Evolutionary conservation across 2,888 invertebrate species (phyloP), one percentile per base, ranked within the genome.

Genomic region (Gerris lacustris): DNA sequence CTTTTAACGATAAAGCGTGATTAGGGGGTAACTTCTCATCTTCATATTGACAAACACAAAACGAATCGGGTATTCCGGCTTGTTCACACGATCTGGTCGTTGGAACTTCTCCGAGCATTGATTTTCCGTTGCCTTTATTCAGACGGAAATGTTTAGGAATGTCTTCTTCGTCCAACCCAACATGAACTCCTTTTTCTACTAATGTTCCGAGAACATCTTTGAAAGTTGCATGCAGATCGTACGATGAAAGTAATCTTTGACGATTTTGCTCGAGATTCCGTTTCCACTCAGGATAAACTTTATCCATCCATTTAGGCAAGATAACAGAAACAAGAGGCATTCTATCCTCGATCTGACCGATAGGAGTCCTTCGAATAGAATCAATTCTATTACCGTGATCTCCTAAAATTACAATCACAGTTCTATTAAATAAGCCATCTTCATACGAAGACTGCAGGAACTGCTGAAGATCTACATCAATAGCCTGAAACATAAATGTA

Each of bases 321-420:
- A 76, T 68, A 15, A 77, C 72, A 44, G 76, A 75, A 6, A 77
- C 76, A 75, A 78, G 76, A 11, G 78, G 78, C 78, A 78, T 78
- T 17, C 75, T 67, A 70, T 78, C 78, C 69, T 78, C 78, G 9
- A 78, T 75, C 15, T 76, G 71, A 9, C 78, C 78, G 0, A 77
- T 76, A 70, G 74, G 74, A 5, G 78, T 77, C n/a, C 73, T 75
- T 15, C 78, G 74, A 66, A 77, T 76, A 11, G 69, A 71, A 67
- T 77, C 77, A 66, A 77, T 75, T 63, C 78, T 72, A 71, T 78
- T 77, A 6, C 78, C 78, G 45, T 78, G 78, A 72, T 78, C 78
- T 6, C 78, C 77, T 68, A 78, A 75, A 9, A 78, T 74, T 18
- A 78, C 68, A 43, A 78, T 68, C 6, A 77, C 75, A 5, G 78